Percentiles rank a stretch among this genome's conserved stretches.
Evolutionary conservation across 2,888 invertebrate species (phyloP).

Genomic region (Macrophya annulata): DNA sequence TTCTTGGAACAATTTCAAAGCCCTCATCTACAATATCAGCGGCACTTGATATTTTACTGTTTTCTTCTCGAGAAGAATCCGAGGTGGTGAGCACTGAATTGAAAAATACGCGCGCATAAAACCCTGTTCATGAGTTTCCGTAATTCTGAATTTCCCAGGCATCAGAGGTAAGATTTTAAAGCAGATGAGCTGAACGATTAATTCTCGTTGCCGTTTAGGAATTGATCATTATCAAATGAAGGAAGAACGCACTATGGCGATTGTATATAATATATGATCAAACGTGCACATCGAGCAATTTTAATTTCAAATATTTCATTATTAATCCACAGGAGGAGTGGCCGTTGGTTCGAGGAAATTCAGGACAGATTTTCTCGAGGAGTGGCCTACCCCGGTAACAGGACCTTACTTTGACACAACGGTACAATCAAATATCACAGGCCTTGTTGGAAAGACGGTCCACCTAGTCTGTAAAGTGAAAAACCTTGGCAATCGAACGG

Average conservation of each 20-base stretch:
- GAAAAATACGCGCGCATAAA: slow-evolving; percentile 23
- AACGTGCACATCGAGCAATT: not conserved
- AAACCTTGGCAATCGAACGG: slow-evolving; percentile 80
- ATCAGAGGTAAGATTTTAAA: not conserved
- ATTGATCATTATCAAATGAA: not conserved
- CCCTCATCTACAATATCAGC: slow-evolving; percentile 31
- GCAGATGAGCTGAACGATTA: not conserved
- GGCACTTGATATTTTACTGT: slow-evolving; percentile 25
- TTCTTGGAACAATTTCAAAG: slow-evolving; percentile 41
- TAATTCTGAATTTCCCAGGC: not conserved
- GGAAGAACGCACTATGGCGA: not conserved
- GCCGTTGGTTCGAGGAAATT: slow-evolving; percentile 80
- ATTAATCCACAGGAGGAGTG: slow-evolving; percentile 73
- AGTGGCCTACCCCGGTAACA: slow-evolving; percentile 75
- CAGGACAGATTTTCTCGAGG: slow-evolving; percentile 77
- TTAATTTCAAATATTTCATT: not conserved
- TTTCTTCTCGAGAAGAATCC: not conserved
- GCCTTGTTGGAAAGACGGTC: slow-evolving; percentile 79
- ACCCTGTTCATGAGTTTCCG: not conserved
- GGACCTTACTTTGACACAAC: slow-evolving; percentile 78
- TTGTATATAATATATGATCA: not conserved
- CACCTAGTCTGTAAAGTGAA: slow-evolving; percentile 79
- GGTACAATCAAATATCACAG: slow-evolving; percentile 79
- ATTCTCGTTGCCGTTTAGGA: not conserved
- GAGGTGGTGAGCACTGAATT: slow-evolving; percentile 5